phyloP scores from a whole-genome alignment of 2,113 vertebrate genomes.

The Dasypus novemcinctus region DNA sequence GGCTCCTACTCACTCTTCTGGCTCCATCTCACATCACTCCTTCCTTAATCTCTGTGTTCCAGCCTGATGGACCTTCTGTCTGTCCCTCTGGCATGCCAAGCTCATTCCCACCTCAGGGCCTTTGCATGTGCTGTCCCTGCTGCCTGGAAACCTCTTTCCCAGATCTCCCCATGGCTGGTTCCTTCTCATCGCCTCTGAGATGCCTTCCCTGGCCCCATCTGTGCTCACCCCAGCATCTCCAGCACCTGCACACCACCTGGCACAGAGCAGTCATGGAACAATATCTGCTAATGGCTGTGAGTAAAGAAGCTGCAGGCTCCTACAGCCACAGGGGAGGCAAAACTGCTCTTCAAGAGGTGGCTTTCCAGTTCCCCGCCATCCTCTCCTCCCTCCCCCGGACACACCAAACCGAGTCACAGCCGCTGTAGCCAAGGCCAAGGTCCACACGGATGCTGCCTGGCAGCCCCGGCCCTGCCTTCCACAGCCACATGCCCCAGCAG shows the following conservation, averaged over 20 bases:
- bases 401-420: not conserved
- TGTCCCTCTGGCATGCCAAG: not conserved
- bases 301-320: not conserved
- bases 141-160: not conserved
- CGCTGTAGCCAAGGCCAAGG: not conserved
- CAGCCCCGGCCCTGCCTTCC: not conserved
- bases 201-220: not conserved
- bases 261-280: not conserved
- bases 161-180: not conserved
- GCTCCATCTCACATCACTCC: not conserved
- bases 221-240: not conserved
- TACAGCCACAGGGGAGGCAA: not conserved
- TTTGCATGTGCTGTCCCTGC: not conserved
- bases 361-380: not conserved
- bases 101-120: not conserved
- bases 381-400: not conserved
- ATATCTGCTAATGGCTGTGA: not conserved
- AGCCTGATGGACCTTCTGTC: not conserved
- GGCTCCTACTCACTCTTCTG: not conserved
- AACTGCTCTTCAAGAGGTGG: not conserved
- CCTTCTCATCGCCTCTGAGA: not conserved
- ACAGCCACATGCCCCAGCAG: not conserved
- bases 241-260: not conserved
- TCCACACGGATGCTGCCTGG: not conserved
- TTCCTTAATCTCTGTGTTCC: not conserved